Base-by-base conservation (phyloP, 2,797 vertebrate species). In the Hipposideros larvatus region DNA sequence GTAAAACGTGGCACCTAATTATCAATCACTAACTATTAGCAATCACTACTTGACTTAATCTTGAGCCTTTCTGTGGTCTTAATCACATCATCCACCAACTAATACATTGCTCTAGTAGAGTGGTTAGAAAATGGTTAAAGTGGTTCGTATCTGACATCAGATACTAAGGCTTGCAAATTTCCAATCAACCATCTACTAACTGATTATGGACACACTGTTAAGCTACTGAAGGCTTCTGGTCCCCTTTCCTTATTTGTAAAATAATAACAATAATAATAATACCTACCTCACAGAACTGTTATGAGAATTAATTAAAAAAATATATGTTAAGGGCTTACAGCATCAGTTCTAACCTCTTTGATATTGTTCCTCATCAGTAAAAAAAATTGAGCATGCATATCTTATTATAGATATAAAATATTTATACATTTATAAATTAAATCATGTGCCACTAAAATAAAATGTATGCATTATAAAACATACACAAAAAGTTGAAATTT, bases 391-490 rank as follows among this genome's bases (percentile, higher is more conserved):
- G 3, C 22, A 9, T 46, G 5, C 1, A 4, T n/a, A 70, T 77
- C 53, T 92, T 51, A 65, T 78, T 83, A n/a, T 34, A 37, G 21
- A 1, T 59, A 19, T 84, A 22, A 90, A 59, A 74, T 63, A n/a
- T 51, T 74, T 74, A 7, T 59, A 13, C 13, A 66, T 59, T 87
- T 87, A 53, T 79, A 73, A 83, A 78, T 70, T n/a, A 82, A 96
- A 16, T 75, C 2, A 22, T 46, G 11, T 71, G 14, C n/a, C 59
- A 57, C 43, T 51, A 13, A 93, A 55, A 43, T 26, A 71, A 93
- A 87, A 92, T 61, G 59, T 34, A 1, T 0, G 65, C 6, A 34
- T 77, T 77, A 24, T 74, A 93, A 75, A 77, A 80, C 63, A 93
- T 41, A 75, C 11, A 55, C 21, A 80, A 77, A 80, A 80, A 78